A percentile compares a stretch with the other conserved stretches of the same genome.
Evolutionary conservation across 2,113 vertebrate genomes (phyloP).

Genomic region (Myrmecophaga tridactyla): DNA sequence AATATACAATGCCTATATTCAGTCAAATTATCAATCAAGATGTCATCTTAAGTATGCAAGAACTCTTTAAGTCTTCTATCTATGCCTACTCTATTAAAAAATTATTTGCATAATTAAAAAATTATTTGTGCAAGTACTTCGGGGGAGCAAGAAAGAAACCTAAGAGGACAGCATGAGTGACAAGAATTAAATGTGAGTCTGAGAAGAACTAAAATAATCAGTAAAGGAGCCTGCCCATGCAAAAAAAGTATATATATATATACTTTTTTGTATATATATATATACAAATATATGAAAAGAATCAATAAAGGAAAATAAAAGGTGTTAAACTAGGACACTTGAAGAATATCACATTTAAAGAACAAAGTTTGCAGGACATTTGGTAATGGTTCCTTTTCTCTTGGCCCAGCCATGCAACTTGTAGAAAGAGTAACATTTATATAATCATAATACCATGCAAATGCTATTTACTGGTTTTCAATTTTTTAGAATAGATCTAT

Average conservation of each 20-base stretch:
- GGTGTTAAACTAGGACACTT: background rate
- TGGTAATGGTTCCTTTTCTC: background rate
- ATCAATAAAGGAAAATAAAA: background rate
- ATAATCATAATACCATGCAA: background rate
- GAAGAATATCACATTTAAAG: background rate
- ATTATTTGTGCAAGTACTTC: background rate
- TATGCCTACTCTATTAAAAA: background rate
- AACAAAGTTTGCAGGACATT: background rate
- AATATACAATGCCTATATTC: background rate
- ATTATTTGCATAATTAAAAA: background rate
- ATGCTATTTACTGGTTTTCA: slow-evolving; percentile 6
- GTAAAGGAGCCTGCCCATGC: too few species aligned
- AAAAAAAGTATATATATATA: too few species aligned
- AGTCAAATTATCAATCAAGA: background rate
- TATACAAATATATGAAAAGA: too few species aligned
- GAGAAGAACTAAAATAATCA: too few species aligned
- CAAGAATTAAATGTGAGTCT: background rate
- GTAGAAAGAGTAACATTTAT: slow-evolving; percentile 30
- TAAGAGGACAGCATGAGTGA: background rate
- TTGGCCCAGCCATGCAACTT: background rate
- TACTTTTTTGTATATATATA: too few species aligned
- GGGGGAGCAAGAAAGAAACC: slow-evolving; percentile 1
- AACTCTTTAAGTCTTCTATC: background rate
- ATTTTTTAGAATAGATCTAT: slow-evolving; percentile 17
- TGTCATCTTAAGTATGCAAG: background rate